Evolutionary conservation across 2,797 vertebrate genomes (phyloP), one percentile per base, ranked within the genome.

Genomic region (Danio kyathit): DNA sequence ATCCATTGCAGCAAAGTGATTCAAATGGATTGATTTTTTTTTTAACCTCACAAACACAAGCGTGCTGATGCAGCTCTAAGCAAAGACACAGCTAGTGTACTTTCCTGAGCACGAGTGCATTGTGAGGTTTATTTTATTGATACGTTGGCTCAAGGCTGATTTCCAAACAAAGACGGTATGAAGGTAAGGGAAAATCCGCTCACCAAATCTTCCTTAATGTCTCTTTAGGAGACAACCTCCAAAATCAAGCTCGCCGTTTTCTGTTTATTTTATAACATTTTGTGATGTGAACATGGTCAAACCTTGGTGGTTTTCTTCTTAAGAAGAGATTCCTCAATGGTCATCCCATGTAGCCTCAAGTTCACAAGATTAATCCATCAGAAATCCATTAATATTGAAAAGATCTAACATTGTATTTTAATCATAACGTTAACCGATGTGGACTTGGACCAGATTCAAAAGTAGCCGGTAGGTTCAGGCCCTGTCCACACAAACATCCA

Each of bases 1-100:
- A 79, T 69, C n/a, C 67, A 44, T n/a, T 72, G 63, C 63, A 29
- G 40, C 48, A 48, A 83, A 75, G 46, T 66, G 71, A 79, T 83
- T 79, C 46, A 44, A 60, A 41, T 14, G 7, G 11, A 79, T 79
- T 74, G 60, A 72, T 76, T 83, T 48, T 29, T 48, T 29, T 72
- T 84, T 40, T 40, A 11, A 67, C 51, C 56, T 51, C 29, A 51
- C 56, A 79, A 44, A 61, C 46, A 71, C 13, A 49, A 63, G 46
- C n/a, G 41, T 70, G 76, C 12, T 16, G 13, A 29, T 41, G 29
- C 43, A 49, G 40, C 51, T 61, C 29, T 41, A 16, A 71, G 67
- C 46, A 71, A 71, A 72, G 56, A 16, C 38, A 52, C 11, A 11
- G 14, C 29, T 71, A 49, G 38, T 29, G n/a, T 71, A 43, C 43